Base-by-base conservation (phyloP, 37 sponge, comb jelly and placozoan genomes). In the Aplysina aerophoba region DNA sequence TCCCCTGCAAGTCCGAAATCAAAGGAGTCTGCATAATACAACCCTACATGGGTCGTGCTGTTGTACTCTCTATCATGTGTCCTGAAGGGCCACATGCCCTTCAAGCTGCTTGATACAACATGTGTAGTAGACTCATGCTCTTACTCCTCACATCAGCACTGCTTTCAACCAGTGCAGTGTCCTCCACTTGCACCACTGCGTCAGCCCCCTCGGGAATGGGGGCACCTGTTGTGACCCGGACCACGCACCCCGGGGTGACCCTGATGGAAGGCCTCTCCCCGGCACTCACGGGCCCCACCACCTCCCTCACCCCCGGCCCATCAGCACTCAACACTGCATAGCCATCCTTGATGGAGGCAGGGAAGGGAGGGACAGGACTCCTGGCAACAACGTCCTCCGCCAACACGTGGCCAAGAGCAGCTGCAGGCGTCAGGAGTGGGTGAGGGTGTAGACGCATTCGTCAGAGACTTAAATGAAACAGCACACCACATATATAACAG, bases 151-250 rank as follows among this genome's bases (percentile, higher is more conserved):
- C 97, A 88, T 98, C 95, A n/a, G 85, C 85, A 65, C 85, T 89
- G 22, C 79, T 85, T 60, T 94, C 88, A 19, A 97, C 80, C 0
- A 96, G 91, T 71, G 93, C 90, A 17, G 99, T 99, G 78, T 99
- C 93, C 85, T 99, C 99, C 58, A 99, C 97, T 69, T 92, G 92
- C 0, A 99, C 97, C 57, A 99, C 97, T 28, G 99, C 95, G 85
- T 99, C 99, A 54, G 99, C 94, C 14, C 99, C 97, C 53, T 53
- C 50, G 15, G 99, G 99, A 8, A 99, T 87, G 20, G 92, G 90
- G 0, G 95, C 99, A 27, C 99, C 99, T 44, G 98, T 97, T 13
- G 92, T 93, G 44, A 97, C 89, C 0, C 96, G 82, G 59, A 67
- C 35, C 20, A 91, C 93, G 41, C 41, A 28, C 33, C 96, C 94